These are phyloP conservation scores for Brachionus plicatilis DNA, from an alignment of 1,140 invertebrate genomes.

Conservation along the genomic window DNA sequence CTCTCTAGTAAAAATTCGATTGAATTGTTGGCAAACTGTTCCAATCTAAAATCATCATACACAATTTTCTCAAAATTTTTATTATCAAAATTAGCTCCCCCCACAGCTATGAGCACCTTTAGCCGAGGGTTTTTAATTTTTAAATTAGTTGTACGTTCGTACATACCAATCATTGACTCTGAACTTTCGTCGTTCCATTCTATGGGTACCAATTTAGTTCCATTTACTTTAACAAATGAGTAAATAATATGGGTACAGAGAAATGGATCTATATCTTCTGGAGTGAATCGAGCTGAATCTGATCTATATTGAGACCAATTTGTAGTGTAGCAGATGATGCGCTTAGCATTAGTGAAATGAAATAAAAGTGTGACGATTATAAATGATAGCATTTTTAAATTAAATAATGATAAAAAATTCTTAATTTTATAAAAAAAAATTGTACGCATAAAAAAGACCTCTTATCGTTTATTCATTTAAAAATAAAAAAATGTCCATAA, in stretches of 20 bases:
- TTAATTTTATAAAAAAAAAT: background rate
- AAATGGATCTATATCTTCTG: conserved; percentile 74
- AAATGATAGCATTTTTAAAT: background rate
- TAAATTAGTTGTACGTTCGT: conserved; percentile 68
- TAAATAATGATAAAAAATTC: background rate
- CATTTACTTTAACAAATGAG: conserved; percentile 70
- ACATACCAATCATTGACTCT: conserved; percentile 47
- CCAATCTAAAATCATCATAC: conserved; percentile 58
- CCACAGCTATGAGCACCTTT: conserved; percentile 84
- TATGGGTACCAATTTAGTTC: conserved; percentile 55
- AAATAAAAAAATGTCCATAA: no score
- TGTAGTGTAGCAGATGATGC: conserved; percentile 75
- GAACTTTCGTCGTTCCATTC: conserved; percentile 66
- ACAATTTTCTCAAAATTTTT: conserved; percentile 58
- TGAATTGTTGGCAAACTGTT: conserved; percentile 22
- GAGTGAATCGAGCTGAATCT: conserved; percentile 74
- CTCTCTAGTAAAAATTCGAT: conserved; percentile 57
- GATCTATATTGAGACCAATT: conserved; percentile 86
- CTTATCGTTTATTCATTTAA: background rate
- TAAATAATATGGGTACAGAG: conserved; percentile 91
- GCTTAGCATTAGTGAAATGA: background rate
- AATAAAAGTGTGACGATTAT: background rate
- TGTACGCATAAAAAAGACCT: background rate
- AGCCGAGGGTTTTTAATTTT: conserved; percentile 87
- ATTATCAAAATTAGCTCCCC: conserved; percentile 77